phyloP scores from a whole-genome alignment of 1,140 invertebrate genomes.

The Alviniconcha marisindica region DNA sequence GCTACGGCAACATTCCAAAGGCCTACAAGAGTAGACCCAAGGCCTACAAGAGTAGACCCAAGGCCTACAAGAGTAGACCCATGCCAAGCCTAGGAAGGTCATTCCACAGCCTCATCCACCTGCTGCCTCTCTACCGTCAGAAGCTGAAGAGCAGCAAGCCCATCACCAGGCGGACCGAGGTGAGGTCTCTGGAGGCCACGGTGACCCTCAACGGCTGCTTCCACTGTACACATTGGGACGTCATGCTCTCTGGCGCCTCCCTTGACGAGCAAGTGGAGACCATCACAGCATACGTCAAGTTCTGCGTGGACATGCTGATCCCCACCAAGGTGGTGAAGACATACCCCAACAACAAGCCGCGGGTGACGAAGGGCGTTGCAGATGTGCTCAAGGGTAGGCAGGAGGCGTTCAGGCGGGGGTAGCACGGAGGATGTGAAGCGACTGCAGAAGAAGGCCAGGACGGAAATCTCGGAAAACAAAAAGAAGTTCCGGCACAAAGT shows the following conservation, averaged over 20 bases:
- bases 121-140: background rate
- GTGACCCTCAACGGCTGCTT: slow-evolving; percentile 10
- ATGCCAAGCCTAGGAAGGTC: background rate
- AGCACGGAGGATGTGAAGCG: background rate
- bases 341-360: slow-evolving; percentile 23
- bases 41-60: no score
- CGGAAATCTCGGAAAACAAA: background rate
- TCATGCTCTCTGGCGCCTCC: background rate
- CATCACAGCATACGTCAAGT: slow-evolving; percentile 9
- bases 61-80: no score
- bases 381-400: slow-evolving; percentile 12
- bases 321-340: background rate
- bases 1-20: slow-evolving; percentile 31
- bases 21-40: no score
- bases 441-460: background rate
- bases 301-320: slow-evolving; percentile 1
- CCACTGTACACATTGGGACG: slow-evolving; percentile 20
- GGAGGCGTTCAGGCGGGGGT: background rate
- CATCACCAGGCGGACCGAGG: background rate
- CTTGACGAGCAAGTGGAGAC: slow-evolving; percentile 19
- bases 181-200: background rate
- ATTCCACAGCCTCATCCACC: slow-evolving; percentile 14
- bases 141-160: slow-evolving; percentile 32
- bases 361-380: background rate
- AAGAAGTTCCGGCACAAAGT: background rate